Conservation (phyloP, 2,113 vertebrate species). For the Terrapene triunguis region DNA sequence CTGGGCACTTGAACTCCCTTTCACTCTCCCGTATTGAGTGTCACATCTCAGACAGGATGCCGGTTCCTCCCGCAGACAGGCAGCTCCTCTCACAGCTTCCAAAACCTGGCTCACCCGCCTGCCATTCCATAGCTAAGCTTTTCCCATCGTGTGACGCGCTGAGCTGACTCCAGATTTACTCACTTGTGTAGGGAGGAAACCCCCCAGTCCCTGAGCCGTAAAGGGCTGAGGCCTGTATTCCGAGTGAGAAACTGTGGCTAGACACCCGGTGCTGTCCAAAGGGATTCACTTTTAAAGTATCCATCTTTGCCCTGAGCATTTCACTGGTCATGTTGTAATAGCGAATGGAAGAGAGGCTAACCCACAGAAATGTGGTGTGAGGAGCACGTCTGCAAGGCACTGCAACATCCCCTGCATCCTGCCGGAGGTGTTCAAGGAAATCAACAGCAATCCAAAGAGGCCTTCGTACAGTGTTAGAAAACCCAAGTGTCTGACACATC, state of each 20-base stretch:
- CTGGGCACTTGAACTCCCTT: background rate
- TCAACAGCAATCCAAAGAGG: background rate
- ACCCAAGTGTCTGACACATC: background rate
- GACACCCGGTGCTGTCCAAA: too few species aligned
- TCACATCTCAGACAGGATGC: background rate
- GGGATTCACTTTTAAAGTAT: too few species aligned
- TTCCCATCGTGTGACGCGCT: background rate
- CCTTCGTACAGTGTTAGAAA: too few species aligned
- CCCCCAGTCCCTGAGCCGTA: too few species aligned
- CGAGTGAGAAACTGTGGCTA: too few species aligned
- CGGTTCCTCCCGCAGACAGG: background rate
- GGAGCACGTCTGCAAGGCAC: too few species aligned
- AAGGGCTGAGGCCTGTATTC: too few species aligned
- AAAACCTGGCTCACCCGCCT: background rate
- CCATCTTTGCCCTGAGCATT: background rate
- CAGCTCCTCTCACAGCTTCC: background rate
- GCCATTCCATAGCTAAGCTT: background rate
- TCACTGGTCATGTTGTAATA: too few species aligned
- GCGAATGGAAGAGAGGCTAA: too few species aligned
- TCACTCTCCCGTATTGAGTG: too few species aligned
- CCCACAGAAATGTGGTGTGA: background rate
- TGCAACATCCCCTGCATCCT: too few species aligned
- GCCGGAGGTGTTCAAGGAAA: background rate
- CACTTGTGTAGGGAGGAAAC: background rate
- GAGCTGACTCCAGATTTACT: background rate